Evolutionary conservation across 2,113 vertebrate species (phyloP), one percentile per base, ranked within the genome.

Genomic region (Austrofundulus limnaeus): DNA sequence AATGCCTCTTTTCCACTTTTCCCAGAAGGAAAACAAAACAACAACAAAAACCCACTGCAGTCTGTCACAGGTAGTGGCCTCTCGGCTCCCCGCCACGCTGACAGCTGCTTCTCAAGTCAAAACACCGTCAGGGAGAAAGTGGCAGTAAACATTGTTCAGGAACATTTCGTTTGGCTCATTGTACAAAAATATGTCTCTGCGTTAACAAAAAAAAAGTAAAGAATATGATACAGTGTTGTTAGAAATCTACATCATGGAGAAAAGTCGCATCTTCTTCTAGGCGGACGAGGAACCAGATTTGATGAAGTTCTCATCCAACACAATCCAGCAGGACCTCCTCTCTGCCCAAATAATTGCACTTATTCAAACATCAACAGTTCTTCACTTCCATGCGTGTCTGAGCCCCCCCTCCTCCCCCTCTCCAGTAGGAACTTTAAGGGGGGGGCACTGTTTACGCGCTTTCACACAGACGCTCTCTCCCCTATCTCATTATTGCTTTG

Each of bases 171-270:
- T 81, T 80, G 72, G 80, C 75, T 85, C 85, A 80, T 81, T 84
- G 75, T 93, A 96, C 83, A 94, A 96, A 96, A 97, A 94, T 93
- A 94, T 80, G 87, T 93, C 91, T 94, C 93, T 89, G 82, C 89
- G 84, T 89, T 73, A 85, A 76, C 84, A 73, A 86, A 88, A 84
- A 88, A 75, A 69, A n/a, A n/a, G n/a, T n/a, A 80, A 81, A 84
- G 80, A 73, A 85, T 89, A 88, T 90, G 72, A 82, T 81, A 85
- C 61, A 83, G 20, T 61, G 61, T 72, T 66, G 62, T 73, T 78
- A 74, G 63, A 83, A 62, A 72, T 79, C 41, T 66, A 70, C 63
- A 90, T 77, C 20, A 82, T 23, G 37, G 25, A 49, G 17, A 56
- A 45, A 60, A 80, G 64, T 60, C 52, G 19, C 59, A 39, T 70